Evolutionary conservation across 2,113 vertebrate species (phyloP).

Genomic region (Andinoacara biseriatus): DNA sequence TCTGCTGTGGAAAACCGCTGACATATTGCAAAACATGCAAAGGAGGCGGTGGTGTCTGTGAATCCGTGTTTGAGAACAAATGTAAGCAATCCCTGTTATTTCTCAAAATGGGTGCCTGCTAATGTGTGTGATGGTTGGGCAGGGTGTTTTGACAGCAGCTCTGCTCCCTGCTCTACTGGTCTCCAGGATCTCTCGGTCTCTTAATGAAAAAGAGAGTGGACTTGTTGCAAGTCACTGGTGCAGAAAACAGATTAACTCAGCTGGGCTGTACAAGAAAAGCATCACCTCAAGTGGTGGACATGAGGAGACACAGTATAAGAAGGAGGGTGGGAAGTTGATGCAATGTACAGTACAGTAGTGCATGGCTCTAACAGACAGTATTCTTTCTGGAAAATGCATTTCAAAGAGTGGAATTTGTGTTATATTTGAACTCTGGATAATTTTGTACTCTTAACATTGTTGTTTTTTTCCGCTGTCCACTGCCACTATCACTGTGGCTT

Average conservation of each 20-base stretch:
- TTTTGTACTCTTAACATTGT: neutral
- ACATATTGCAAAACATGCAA: constrained; percentile 24
- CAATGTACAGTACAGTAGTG: neutral
- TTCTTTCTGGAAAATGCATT: neutral
- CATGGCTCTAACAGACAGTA: neutral
- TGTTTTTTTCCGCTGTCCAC: neutral
- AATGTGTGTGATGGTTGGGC: constrained; percentile 47
- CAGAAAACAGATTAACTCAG: constrained; percentile 83
- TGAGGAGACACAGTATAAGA: constrained; percentile 28
- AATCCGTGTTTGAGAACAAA: constrained; percentile 21
- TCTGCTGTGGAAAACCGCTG: neutral
- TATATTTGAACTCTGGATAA: neutral
- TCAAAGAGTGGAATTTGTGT: neutral
- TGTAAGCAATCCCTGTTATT: constrained; percentile 38
- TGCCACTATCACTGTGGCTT: neutral
- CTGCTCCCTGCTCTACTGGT: constrained; percentile 58
- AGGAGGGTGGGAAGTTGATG: neutral
- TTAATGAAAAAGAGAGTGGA: constrained; percentile 81
- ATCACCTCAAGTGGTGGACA: constrained; percentile 42
- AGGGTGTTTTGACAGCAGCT: constrained; percentile 62
- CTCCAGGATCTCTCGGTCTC: constrained; percentile 68
- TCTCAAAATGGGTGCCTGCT: constrained; percentile 39
- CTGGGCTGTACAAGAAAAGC: constrained; percentile 65
- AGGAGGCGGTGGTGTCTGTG: neutral
- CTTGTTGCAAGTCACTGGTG: constrained; percentile 80